Conservation (phyloP, 2,113 vertebrate genomes). For the Acrocephalus kingi region DNA sequence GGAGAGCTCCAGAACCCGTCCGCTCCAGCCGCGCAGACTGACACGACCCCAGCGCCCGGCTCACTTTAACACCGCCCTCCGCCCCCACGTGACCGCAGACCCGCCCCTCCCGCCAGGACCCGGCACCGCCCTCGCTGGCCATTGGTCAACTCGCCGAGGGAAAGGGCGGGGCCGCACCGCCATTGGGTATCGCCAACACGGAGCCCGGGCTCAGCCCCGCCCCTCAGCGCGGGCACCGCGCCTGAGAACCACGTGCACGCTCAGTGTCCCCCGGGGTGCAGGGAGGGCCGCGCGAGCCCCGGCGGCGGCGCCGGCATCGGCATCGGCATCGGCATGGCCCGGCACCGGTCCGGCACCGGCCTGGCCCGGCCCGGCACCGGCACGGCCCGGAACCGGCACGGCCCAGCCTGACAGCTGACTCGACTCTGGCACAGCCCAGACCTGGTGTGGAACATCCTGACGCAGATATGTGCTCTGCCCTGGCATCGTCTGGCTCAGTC, state of each 20-base stretch:
- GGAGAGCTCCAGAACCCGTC: accelerated
- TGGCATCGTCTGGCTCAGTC: background rate
- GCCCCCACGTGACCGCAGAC: background rate
- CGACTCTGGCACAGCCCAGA: background rate
- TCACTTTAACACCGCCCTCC: background rate
- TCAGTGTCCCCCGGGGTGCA: accelerated
- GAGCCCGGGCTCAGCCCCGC: accelerated
- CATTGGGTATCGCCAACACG: background rate
- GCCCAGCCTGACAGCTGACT: background rate
- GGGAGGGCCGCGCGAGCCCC: background rate
- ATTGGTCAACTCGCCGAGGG: accelerated
- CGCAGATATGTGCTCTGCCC: background rate
- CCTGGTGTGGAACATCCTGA: no score
- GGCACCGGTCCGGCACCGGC: no score
- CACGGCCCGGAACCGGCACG: background rate
- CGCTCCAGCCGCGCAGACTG: background rate
- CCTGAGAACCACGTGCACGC: background rate
- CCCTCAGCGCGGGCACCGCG: background rate
- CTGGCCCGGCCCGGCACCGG: no score
- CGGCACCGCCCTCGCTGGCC: accelerated
- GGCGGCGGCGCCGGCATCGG: background rate
- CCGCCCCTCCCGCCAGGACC: background rate
- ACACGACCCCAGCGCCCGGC: background rate
- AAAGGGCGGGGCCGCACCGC: accelerated
- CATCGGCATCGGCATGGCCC: background rate